phyloP scores from a whole-genome alignment of 1,140 invertebrate genomes.

The Acromyrmex heyeri region DNA sequence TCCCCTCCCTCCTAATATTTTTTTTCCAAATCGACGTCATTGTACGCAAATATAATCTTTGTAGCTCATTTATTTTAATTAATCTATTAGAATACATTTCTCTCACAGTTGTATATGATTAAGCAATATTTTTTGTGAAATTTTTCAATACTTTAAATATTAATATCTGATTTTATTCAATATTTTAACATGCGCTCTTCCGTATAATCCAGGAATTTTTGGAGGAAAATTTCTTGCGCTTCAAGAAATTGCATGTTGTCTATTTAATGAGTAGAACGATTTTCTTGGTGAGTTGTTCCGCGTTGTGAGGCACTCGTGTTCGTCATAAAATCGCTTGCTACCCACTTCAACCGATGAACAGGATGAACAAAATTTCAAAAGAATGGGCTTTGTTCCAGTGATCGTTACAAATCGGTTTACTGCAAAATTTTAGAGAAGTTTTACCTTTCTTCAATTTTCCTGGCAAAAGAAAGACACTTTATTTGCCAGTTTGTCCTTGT shows the following conservation, averaged over 20 bases:
- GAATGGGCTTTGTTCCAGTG: not conserved
- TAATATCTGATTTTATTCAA: not conserved
- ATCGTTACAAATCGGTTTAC: not conserved
- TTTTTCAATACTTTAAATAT: not conserved
- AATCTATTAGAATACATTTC: not conserved
- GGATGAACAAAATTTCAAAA: conserved; percentile 16
- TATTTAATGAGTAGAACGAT: conserved; percentile 19
- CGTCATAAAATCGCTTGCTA: not conserved
- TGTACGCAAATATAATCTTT: not conserved
- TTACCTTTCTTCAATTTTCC: not conserved
- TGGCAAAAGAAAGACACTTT: not conserved
- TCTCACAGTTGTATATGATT: not conserved
- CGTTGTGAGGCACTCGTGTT: not conserved
- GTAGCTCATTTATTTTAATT: not conserved
- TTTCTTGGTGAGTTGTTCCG: conserved; percentile 18
- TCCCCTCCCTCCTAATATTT: too few relatives aligned
- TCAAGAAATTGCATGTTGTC: conserved; percentile 16
- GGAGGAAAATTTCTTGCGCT: not conserved
- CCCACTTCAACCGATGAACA: not conserved
- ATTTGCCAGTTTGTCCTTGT: not conserved
- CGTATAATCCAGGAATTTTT: not conserved
- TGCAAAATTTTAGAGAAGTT: not conserved
- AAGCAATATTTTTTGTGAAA: not conserved
- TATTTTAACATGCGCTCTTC: too few relatives aligned
- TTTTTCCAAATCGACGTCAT: too few relatives aligned